Evolutionary conservation across 2,888 invertebrate genomes (phyloP), one percentile per base, ranked within the genome.

Genomic region (Lasioglossum vierecki): DNA sequence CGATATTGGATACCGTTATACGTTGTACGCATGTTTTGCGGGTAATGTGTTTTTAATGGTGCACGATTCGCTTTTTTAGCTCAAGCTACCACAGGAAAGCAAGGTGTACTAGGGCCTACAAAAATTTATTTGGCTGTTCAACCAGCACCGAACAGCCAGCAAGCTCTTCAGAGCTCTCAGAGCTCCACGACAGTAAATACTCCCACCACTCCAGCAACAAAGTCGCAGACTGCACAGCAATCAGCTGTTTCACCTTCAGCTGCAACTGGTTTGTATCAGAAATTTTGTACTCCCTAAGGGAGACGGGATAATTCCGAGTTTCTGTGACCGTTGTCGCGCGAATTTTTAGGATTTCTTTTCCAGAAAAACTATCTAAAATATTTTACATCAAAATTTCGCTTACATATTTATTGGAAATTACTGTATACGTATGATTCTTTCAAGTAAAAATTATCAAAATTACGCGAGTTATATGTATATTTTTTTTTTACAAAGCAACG

Each of bases 91-190:
- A 97, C 97, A 30, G 98, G 98, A 66, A 98, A 98, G 94, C 97
- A 98, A 94, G 98, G 98, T 68, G 97, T 98, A 91, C 95, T 98
- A 86, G 98, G 98, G 4, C 98, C 98, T 15, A 97, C 98, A 15
- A 98, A 98, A 95, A 98, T 98, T 93, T 98, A 98, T 93, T 95
- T 98, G 83, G 98, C 98, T 0, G 98, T 98, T 79, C 98, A 98
- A 93, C 98, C 98, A n/a, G 95, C 96, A 76, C 92, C 93, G 0
- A 84, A 85, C 18, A 84, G 76, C 44, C 87, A 86, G 41, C 91
- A 89, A 60, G 88, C 88, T 46, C 75, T 87, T 30, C 92, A 90
- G 35, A 82, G 88, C 41, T 82, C 86, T n/a, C 89, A 89, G 75
- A 77, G 88, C 79, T 80, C 92, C 5, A 79, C 90, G 18, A 90